Conservation (phyloP, 2,113 vertebrate species). For the Perccottus glenii region DNA sequence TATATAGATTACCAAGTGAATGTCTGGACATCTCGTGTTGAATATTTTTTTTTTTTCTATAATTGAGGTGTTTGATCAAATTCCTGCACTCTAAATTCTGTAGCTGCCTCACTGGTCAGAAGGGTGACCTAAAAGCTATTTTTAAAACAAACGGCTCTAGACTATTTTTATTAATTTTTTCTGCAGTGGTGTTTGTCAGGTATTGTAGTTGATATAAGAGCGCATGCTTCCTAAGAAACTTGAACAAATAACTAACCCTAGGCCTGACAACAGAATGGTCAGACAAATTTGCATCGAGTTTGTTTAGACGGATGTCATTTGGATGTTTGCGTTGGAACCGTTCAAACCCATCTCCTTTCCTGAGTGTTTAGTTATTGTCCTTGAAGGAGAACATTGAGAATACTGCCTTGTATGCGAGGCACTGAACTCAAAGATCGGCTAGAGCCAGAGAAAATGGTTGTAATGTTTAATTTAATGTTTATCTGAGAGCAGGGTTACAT, state of each 20-base stretch:
- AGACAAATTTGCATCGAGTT: neutral
- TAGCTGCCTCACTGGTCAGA: neutral
- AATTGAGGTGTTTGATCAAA: neutral
- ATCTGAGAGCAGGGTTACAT: conserved; percentile 18
- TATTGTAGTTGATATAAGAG: neutral
- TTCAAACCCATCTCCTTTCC: conserved; percentile 9
- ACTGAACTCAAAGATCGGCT: conserved; percentile 1
- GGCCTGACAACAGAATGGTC: neutral
- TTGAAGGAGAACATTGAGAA: conserved; percentile 8
- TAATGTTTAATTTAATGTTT: conserved; percentile 45
- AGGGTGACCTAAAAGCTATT: conserved; percentile 7
- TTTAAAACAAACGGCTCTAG: conserved; percentile 3
- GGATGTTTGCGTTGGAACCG: neutral
- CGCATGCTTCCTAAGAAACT: neutral
- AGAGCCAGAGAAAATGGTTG: neutral
- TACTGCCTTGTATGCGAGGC: conserved; percentile 20
- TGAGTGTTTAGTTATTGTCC: neutral
- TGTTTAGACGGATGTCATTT: neutral
- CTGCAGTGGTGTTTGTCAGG: neutral
- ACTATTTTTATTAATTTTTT: neutral
- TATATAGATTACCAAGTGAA: too few species aligned
- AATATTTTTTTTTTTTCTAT: too few species aligned
- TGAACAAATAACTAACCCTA: neutral
- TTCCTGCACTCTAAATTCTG: neutral
- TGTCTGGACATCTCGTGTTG: too few species aligned